Base-by-base conservation (phyloP, 2,888 invertebrate species). In the Dusona sp. region DNA sequence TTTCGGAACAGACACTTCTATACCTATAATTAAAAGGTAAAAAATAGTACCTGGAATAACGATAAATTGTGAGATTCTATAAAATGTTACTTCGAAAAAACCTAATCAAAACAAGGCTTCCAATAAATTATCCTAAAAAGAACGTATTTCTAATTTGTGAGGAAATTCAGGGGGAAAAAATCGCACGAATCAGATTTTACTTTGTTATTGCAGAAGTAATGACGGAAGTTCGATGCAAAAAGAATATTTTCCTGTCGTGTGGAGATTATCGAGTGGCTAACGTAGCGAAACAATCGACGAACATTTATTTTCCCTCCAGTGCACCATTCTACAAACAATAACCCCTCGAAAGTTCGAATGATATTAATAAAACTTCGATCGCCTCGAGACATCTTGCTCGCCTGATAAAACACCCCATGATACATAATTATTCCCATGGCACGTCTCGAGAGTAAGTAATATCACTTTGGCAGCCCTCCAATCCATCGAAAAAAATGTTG, bases 381-480 rank as follows among this genome's bases (percentile, higher is more conserved):
- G 78, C 65, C 42, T 78, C 80, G 82, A 73, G 78, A 80, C 51
- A 84, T 78, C 73, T 82, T 36, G 79, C 54, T 65, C 83, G 70
- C 61, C 54, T 65, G 82, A 77, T 87, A 79, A 64, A 51, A 80
- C 73, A 85, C 83, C 78, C 81, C 80, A 83, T 86, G 85, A 79
- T 67, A 84, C 25, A 83, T 75, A 74, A 86, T 86, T 84, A 81
- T 91, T 91, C 91, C 91, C 90, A 93, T 93, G 93, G 93, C 93
- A 90, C 92, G 93, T 87, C 92, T 93, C 89, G 93, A 93, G 91
- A 92, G 93, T 93, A 93, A 93, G 93, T 93, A 84, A 87, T 64
- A 86, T 81, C 72, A 83, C 79, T 79, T 79, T 87, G 77, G 86
- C 82, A 85, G 64, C 79, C 79, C 70, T 85, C 45, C 48, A 38